Evolutionary conservation across 1,140 invertebrate genomes (phyloP), one percentile per base, ranked within the genome.

Genomic region (Temnothorax curvispinosus): DNA sequence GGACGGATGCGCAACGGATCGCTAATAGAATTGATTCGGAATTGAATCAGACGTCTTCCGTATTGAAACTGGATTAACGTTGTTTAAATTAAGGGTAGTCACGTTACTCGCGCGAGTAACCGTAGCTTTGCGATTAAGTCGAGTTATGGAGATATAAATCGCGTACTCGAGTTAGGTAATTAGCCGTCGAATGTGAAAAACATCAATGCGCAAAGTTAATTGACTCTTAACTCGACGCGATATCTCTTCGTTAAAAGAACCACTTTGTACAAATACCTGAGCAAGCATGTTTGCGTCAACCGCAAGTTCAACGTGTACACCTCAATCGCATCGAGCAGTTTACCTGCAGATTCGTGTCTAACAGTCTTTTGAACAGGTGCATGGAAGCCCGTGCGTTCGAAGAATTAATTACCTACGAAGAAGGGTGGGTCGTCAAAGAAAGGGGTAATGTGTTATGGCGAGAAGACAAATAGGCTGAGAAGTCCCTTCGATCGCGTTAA

Each of bases 341-440:
- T 18, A 5, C 13, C 11, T 64, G 18, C 64, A 64, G 56, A 69
- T 81, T 88, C 62, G 60, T 76, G 62, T 88, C 71, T 44, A 52
- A 52, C 71, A 76, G 71, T 44, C 74, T 84, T 76, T 88, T 86
- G 15, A 88, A 74, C 87, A 47, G 35, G 21, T 27, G 75, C 47
- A 35, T 54, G 58, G 32, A 56, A 67, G 56, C 64, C 72, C 72
- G 71, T 84, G 64, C 56, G 69, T 76, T 60, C 64, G 1, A 76
- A 71, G 87, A 85, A 90, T 90, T 89, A 89, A 87, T 90, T 88
- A 77, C 65, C 54, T 56, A 58, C 47, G 38, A 35, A 44, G 52
- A 75, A 69, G 74, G 69, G 71, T 74, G 67, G 64, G 62, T 76
- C 60, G 84, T 85, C 71, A 21, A 80, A 85, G 71, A 44, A 27